Conservation (phyloP, 2,113 vertebrate genomes). For the Oriolus oriolus region DNA sequence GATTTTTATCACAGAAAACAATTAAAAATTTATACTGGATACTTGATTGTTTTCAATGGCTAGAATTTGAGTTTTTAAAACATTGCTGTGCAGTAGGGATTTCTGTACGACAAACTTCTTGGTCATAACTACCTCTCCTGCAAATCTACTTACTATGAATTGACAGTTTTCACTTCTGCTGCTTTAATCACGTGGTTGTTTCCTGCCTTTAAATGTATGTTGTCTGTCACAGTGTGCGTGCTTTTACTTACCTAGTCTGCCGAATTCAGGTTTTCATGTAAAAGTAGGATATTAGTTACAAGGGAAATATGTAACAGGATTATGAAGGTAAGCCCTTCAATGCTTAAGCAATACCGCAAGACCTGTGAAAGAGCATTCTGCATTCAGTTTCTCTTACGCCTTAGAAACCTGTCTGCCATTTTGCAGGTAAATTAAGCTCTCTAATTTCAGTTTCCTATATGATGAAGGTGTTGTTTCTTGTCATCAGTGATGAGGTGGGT, state of each 20-base stretch:
- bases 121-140: neutral
- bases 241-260: neutral
- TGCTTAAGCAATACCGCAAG: neutral
- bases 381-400: neutral
- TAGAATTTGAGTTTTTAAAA: neutral
- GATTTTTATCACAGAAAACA: neutral
- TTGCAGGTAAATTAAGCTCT: neutral
- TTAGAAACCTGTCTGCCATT: neutral
- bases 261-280: neutral
- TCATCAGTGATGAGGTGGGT: neutral
- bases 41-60: neutral
- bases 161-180: neutral
- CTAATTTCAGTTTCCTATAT: neutral
- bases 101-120: neutral
- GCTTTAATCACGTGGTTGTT: neutral
- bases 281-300: neutral
- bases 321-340: neutral
- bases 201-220: neutral
- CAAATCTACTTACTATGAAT: neutral
- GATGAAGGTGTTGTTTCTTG: neutral
- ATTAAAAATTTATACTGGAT: neutral
- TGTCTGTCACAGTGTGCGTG: neutral
- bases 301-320: neutral
- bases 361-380: neutral
- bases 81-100: neutral